These are phyloP conservation scores for Aplodontia rufa DNA, from an alignment of 2,113 vertebrate species.

Conservation along the genomic window DNA sequence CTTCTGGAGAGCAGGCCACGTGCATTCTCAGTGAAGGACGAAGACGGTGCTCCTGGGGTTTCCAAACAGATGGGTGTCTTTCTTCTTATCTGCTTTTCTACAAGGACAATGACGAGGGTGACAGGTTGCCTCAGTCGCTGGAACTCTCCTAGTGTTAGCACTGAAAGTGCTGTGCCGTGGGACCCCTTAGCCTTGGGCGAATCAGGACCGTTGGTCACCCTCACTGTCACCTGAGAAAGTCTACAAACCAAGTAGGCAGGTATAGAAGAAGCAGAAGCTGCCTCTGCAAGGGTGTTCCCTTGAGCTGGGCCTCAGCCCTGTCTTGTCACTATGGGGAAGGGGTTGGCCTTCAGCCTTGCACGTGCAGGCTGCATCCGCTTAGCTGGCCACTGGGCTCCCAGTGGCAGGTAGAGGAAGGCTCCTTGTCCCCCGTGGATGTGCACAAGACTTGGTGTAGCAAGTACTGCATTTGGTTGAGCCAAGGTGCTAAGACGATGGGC, in stretches of 20 bases:
- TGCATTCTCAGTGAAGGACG: neutral
- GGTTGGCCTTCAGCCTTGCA: neutral
- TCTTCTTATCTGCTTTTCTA: constrained; percentile 23
- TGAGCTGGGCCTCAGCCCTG: neutral
- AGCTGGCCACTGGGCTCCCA: neutral
- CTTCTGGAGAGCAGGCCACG: constrained; percentile 46
- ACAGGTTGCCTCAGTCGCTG: neutral
- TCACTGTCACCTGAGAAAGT: neutral
- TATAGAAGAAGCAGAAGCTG: neutral
- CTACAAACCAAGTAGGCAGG: neutral
- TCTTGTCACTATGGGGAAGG: neutral
- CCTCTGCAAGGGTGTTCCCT: neutral
- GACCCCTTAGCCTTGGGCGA: neutral
- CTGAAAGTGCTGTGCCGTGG: neutral
- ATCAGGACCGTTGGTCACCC: neutral
- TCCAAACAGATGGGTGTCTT: neutral
- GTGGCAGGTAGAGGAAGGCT: neutral
- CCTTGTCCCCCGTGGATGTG: neutral
- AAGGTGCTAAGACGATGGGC: neutral
- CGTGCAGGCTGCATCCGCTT: neutral
- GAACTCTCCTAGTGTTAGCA: neutral
- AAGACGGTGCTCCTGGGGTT: neutral
- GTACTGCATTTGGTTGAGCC: neutral
- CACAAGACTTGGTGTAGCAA: neutral
- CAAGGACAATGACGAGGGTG: neutral